These are phyloP conservation scores for Ceratosolen solmsi DNA, from an alignment of 1,140 invertebrate species.

Conservation along the genomic window DNA sequence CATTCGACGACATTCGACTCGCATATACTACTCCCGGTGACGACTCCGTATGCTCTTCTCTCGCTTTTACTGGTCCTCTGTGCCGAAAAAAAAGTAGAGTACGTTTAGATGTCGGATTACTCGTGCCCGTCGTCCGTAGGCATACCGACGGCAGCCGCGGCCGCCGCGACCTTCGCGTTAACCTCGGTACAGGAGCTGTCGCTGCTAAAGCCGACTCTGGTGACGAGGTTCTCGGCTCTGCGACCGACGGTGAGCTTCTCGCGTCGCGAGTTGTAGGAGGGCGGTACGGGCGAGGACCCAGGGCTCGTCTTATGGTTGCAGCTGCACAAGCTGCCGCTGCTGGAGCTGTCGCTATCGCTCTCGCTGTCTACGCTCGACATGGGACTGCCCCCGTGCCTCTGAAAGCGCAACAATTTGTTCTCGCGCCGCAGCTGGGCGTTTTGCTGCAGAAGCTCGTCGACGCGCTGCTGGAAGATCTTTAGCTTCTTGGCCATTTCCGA, in stretches of 20 bases:
- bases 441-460: slow-evolving; percentile 75
- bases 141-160: slow-evolving; percentile 43
- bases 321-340: slow-evolving; percentile 56
- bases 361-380: slow-evolving; percentile 75
- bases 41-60: background rate
- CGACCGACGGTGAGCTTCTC: slow-evolving; percentile 41
- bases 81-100: slow-evolving; percentile 57
- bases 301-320: slow-evolving; percentile 51
- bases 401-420: slow-evolving; percentile 68
- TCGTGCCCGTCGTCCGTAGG: background rate
- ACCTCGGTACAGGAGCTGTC: slow-evolving; percentile 54
- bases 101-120: slow-evolving; percentile 34
- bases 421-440: slow-evolving; percentile 75
- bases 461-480: slow-evolving; percentile 73
- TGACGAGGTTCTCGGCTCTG: slow-evolving; percentile 47
- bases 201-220: slow-evolving; percentile 70
- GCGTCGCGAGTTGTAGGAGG: slow-evolving; percentile 53
- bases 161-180: slow-evolving; percentile 11
- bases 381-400: slow-evolving; percentile 61
- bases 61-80: slow-evolving; percentile 50
- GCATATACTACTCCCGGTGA: background rate
- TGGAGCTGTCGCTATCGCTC: slow-evolving; percentile 72
- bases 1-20: too few species aligned
- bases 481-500: slow-evolving; percentile 66
- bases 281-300: slow-evolving; percentile 53